phyloP scores from a whole-genome alignment of 2,113 vertebrate species.

The Pao palembangensis region DNA sequence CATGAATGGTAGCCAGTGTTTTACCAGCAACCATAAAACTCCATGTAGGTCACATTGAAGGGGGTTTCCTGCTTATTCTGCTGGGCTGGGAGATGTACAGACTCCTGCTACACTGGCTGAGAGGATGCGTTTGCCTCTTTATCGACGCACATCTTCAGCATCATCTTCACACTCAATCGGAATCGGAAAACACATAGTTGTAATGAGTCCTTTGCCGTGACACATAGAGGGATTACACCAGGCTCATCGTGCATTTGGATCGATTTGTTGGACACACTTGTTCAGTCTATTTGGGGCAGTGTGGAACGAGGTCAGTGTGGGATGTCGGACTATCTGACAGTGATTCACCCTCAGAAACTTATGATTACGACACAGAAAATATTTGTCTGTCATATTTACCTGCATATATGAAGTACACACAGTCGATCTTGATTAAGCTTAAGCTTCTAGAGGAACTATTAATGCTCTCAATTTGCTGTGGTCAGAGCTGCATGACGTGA shows the following conservation, averaged over 20 bases:
- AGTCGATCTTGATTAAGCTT: background rate
- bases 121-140: background rate
- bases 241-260: background rate
- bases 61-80: background rate
- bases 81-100: background rate
- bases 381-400: background rate
- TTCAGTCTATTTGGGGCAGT: background rate
- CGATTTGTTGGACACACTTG: conserved; percentile 6
- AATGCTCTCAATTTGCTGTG: conserved; percentile 23
- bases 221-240: background rate
- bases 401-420: background rate
- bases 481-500: conserved; percentile 45
- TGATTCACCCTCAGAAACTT: background rate
- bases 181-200: background rate
- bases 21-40: conserved; percentile 4
- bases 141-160: too few species aligned
- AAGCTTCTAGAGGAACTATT: background rate
- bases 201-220: background rate
- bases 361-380: background rate
- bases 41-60: conserved; percentile 8
- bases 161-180: too few species aligned
- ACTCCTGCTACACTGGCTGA: background rate
- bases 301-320: conserved; percentile 8
- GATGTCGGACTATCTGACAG: background rate
- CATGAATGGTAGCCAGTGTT: conserved; percentile 6